Base-by-base conservation (phyloP, 2,888 invertebrate genomes). In the Sthenelais limicola region DNA sequence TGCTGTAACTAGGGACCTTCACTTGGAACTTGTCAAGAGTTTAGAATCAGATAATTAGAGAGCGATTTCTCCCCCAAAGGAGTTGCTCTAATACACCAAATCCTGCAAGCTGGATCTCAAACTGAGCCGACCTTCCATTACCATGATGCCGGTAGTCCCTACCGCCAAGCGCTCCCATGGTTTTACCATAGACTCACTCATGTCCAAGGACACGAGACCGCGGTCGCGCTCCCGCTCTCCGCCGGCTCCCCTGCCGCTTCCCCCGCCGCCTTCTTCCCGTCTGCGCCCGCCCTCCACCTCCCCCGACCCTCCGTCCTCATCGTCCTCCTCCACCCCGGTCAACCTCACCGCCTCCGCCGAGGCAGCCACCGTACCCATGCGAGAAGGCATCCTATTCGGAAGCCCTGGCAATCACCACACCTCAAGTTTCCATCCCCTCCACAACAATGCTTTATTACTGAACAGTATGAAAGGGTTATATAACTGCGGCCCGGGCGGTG, bases 141-240 rank as follows among this genome's bases (percentile, higher is more conserved):
- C 62, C 71, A 71, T 71, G 71, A 56, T 71, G 71, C 71, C 71
- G 43, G 71, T 71, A 49, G 71, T 48, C 32, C 71, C 71, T 30
- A 58, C 58, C 12, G 71, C 71, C n/a, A 71, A 71, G 58, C 43
- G 62, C 30, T 32, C 71, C 38, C 54, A 58, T 30, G 71, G 62
- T 47, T 71, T 71, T 51, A 47, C 47, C 32, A 71, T 71, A n/a
- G 71, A 71, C 33, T 71, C 71, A 7, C 33, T 71, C n/a, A 71
- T 71, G 71, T 21, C 47, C 5, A 71, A 71, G 49, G 71, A 71
- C 47, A 43, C 35, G 15, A 32, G 54, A 43, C 21, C 26, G 3
- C 32, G 33, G 30, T 35, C 32, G 26, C 35, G 62, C 24, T 35
- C 62, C 35, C n/a, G 62, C 9, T 33, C 62, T 1, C n/a, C 38